A percentile compares a stretch with the other conserved stretches of the same genome.
These are phyloP conservation scores for Camponotus pennsylvanicus DNA, from an alignment of 1,140 invertebrate species.

Conservation along the genomic window DNA sequence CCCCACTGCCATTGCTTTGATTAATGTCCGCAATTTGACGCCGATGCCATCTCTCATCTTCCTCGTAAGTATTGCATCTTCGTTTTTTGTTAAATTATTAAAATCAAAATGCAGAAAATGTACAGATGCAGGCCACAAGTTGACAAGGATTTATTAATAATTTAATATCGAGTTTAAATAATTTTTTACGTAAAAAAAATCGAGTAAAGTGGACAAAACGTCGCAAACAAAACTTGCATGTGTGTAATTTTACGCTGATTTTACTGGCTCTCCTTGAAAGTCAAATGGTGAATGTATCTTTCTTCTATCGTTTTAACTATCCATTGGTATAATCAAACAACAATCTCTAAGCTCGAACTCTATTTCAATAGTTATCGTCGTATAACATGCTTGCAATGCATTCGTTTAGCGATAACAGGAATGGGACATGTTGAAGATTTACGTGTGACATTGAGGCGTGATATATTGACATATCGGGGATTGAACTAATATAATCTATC, in stretches of 20 bases:
- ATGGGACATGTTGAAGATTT: not conserved
- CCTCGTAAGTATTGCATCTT: conserved; percentile 88
- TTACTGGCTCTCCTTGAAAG: not conserved
- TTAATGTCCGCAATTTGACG: conserved; percentile 93
- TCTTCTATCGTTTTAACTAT: not conserved
- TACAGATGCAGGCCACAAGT: not conserved
- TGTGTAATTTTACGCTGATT: conserved; percentile 4
- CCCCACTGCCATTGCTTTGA: conserved; percentile 93
- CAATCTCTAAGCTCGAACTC: not conserved
- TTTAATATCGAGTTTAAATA: too few species aligned
- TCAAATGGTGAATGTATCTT: not conserved
- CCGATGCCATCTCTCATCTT: conserved; percentile 95
- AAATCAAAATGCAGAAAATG: not conserved
- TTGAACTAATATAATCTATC: conserved; percentile 31
- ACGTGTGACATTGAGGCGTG: not conserved
- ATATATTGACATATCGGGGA: not conserved
- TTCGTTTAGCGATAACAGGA: not conserved
- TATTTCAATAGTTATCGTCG: not conserved
- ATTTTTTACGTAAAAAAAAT: not conserved
- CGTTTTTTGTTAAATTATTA: not conserved
- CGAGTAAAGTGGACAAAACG: conserved; percentile 13
- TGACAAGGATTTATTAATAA: not conserved
- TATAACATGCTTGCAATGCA: not conserved
- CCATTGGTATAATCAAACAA: not conserved
- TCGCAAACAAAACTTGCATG: not conserved